A percentile compares a stretch with the other conserved stretches of the same genome.
Conservation (phyloP, 2,113 vertebrate species). For the Rhabdornis inornatus region DNA sequence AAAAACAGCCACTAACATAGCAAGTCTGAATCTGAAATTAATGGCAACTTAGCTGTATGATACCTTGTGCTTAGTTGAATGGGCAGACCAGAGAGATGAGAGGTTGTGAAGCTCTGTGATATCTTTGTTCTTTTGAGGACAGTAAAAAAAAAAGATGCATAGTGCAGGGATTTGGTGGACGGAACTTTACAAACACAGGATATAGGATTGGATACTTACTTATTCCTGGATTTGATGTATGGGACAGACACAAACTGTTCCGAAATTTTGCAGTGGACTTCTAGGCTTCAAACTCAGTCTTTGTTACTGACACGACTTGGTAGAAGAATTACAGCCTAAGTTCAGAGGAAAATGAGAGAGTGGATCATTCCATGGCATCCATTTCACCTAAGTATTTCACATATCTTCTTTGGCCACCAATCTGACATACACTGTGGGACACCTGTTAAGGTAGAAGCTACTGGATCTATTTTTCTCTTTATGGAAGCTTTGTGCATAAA, state of each 20-base stretch:
- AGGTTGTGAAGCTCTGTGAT: not conserved
- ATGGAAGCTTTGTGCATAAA: not conserved
- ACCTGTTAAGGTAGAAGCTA: not conserved
- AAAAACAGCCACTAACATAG: not conserved
- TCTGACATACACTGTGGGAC: not conserved
- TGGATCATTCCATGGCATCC: not conserved
- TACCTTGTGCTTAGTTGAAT: not conserved
- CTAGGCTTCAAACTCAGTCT: not conserved
- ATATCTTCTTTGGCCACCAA: not conserved
- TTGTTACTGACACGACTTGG: not conserved
- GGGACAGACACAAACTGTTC: not conserved
- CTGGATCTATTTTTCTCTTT: not conserved
- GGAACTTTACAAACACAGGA: not conserved
- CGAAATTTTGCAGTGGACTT: not conserved
- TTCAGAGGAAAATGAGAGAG: not conserved
- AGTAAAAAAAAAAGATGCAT: not conserved
- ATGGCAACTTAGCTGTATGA: not conserved
- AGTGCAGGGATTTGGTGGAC: not conserved
- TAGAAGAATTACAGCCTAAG: not conserved
- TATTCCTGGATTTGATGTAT: not conserved
- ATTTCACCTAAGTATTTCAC: not conserved
- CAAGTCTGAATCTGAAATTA: not conserved
- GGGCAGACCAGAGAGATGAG: not conserved
- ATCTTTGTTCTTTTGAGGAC: not conserved
- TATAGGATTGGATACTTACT: not conserved